phyloP scores from a whole-genome alignment of 2,797 vertebrate species.

The Sternarchorhynchus goeldii region DNA sequence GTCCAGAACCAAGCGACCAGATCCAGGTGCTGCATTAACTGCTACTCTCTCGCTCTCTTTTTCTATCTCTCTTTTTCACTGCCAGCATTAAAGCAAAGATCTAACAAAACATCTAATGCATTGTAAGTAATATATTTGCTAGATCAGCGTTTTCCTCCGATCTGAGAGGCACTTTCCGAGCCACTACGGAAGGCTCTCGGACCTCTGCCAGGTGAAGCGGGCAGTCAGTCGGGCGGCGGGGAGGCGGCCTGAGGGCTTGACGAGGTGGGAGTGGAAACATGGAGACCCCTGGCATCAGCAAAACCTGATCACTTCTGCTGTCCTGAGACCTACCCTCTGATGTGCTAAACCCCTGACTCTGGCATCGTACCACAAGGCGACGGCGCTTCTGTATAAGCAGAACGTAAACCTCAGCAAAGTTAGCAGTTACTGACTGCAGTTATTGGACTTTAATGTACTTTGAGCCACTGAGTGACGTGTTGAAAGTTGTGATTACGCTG shows the following conservation, averaged over 20 bases:
- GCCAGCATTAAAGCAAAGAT: conserved; percentile 42
- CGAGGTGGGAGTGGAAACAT: conserved; percentile 33
- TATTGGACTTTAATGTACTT: conserved; percentile 16
- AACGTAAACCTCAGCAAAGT: no score
- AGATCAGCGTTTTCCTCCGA: conserved; percentile 68
- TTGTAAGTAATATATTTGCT: conserved; percentile 73
- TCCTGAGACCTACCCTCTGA: conserved; percentile 4
- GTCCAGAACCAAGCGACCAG: no score
- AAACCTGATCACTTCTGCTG: conserved; percentile 50
- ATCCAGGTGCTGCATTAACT: neutral
- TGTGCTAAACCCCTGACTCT: conserved; percentile 16
- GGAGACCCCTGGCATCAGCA: conserved; percentile 62
- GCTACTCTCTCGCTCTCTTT: neutral
- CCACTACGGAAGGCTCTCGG: conserved; percentile 56
- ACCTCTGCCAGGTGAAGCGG: conserved; percentile 52
- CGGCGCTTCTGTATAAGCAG: no score
- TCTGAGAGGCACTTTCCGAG: conserved; percentile 30
- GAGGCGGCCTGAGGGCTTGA: conserved; percentile 45
- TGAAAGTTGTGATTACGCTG: conserved; percentile 3
- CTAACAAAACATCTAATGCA: conserved; percentile 61
- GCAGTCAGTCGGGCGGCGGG: conserved; percentile 17
- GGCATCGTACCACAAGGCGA: neutral
- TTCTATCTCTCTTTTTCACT: neutral
- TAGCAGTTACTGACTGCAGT: neutral
- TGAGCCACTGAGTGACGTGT: conserved; percentile 5